Base-by-base conservation (phyloP, 2,888 invertebrate species). In the Macrophya annulata region DNA sequence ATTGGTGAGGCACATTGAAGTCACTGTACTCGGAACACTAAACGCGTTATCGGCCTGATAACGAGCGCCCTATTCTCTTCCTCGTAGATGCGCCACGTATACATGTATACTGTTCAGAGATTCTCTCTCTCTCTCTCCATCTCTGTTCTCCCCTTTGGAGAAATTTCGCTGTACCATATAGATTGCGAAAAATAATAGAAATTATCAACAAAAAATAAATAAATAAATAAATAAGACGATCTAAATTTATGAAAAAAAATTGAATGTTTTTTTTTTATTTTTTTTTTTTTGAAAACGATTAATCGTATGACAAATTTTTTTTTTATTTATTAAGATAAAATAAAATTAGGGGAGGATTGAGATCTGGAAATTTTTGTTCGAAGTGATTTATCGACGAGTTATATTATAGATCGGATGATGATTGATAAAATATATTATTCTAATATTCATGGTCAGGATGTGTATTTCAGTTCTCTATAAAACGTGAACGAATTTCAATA, bases 1-100 rank as follows among this genome's bases (percentile, higher is more conserved):
- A 93, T 92, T 92, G 92, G 92, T 90, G 90, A 87, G 89, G 89
- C 91, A 91, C 92, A 92, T 91, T 92, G 91, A 92, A 90, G 91
- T 90, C 90, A 89, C 90, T 91, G 89, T 91, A 90, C 89, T 90
- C 89, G 89, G 90, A 91, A 90, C 91, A 91, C 90, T 90, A 92
- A 83, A 92, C 92, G 92, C 92, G 91, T 91, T 92, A 92, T 92
- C 91, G 91, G 90, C 86, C 90, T 89, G 91, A 92, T 92, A 91
- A 83, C 83, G 83, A 83, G 83, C 83, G 68, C 12, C 81, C 81
- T 62, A 81, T 81, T 81, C 81, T 81, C 21, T 62, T 62, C 59
- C 40, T 62, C 59, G 81, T 62, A 81, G 81, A 81, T 81, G 81
- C 37, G 5, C 12, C 2, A n/a, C 21, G n/a, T 74, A 74, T 9